These are phyloP conservation scores for Australoheros scitulus DNA, from an alignment of 2,113 vertebrate species.

Conservation along the genomic window DNA sequence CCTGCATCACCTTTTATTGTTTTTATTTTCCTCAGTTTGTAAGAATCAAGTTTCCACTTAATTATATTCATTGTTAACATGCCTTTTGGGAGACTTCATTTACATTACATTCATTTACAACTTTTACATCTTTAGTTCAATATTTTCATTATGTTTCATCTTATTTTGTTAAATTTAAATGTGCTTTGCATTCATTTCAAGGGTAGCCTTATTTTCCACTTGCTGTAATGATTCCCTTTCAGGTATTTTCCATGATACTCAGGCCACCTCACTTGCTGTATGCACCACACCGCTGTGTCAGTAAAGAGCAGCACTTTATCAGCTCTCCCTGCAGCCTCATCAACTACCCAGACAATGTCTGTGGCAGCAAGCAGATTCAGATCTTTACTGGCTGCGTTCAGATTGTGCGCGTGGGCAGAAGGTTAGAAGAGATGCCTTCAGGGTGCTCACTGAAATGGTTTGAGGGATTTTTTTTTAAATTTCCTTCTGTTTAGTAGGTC, in stretches of 20 bases:
- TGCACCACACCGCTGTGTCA: not conserved
- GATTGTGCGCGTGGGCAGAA: not conserved
- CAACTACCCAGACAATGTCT: not conserved
- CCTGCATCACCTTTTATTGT: not conserved
- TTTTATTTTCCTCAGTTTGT: not conserved
- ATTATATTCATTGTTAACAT: not conserved
- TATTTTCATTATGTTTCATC: not conserved
- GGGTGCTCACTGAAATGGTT: not conserved
- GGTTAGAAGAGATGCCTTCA: not conserved
- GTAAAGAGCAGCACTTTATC: not conserved
- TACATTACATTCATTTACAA: not conserved
- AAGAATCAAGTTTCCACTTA: not conserved
- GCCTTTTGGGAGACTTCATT: not conserved
- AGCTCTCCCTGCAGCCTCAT: not conserved
- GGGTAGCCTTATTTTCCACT: not conserved
- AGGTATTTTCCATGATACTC: not conserved
- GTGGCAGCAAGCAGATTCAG: slow-evolving; percentile 4
- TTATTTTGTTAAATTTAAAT: not conserved
- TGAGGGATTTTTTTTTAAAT: not conserved
- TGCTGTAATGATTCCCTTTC: not conserved
- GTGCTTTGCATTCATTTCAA: not conserved
- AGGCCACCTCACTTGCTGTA: not conserved
- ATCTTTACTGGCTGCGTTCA: not conserved
- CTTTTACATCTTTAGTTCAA: not conserved
- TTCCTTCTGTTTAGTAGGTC: not conserved